Conservation (phyloP, 2,888 invertebrate species). For the Congeria kusceri region DNA sequence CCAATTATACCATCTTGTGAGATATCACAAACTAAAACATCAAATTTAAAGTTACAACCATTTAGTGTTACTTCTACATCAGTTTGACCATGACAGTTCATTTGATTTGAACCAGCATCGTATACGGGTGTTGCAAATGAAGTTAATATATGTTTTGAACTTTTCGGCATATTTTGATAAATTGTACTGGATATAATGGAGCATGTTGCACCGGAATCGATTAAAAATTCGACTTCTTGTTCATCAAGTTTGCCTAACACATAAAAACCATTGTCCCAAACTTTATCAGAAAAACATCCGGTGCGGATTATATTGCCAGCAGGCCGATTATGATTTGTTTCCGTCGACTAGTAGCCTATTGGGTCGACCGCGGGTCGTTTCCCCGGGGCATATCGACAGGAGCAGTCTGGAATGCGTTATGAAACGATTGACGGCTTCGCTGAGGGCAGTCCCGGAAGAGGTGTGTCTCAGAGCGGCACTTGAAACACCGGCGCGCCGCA, state of each 20-base stretch:
- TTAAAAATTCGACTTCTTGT: slow-evolving; percentile 11
- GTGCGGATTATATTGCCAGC: not conserved
- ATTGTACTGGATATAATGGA: slow-evolving; percentile 19
- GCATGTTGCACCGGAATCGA: slow-evolving; percentile 41
- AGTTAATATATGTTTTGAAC: not conserved
- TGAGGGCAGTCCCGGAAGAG: no score
- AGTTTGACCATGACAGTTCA: slow-evolving; percentile 22
- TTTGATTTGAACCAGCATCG: slow-evolving; percentile 35
- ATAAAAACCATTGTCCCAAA: slow-evolving; percentile 48
- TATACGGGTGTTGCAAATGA: slow-evolving; percentile 10
- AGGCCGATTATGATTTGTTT: not conserved
- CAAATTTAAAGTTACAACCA: not conserved
- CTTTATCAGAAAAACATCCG: not conserved
- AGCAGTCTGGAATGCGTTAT: no score
- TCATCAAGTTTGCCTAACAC: slow-evolving; percentile 17
- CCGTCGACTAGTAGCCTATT: not conserved
- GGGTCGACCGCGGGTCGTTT: not conserved
- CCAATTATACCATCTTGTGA: slow-evolving; percentile 39
- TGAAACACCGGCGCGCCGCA: no score
- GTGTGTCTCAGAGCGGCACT: no score
- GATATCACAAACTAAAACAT: slow-evolving; percentile 40
- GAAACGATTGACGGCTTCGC: no score
- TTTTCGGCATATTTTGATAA: slow-evolving; percentile 13
- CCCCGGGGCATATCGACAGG: not conserved
- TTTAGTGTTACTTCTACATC: slow-evolving; percentile 11